Evolutionary conservation across 2,888 invertebrate genomes (phyloP).

Genomic region (Belgica antarctica): DNA sequence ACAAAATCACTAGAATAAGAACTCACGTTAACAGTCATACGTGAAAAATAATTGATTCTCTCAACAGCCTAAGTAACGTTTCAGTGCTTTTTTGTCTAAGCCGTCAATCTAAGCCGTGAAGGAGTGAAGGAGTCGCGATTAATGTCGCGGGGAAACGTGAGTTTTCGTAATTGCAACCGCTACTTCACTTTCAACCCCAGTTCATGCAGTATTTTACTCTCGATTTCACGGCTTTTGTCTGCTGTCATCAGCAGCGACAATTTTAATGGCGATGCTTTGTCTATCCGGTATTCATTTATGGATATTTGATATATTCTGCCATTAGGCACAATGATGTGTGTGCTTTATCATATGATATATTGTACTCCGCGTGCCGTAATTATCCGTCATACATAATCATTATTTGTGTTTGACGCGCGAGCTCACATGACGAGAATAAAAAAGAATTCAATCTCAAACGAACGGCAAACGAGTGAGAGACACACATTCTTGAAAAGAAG

Average conservation of each 20-base stretch:
- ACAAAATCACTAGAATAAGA: no score
- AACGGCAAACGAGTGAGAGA: neutral
- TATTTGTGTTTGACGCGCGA: conserved; percentile 10
- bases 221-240: neutral
- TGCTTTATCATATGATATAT: neutral
- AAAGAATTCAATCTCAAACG: conserved; percentile 2
- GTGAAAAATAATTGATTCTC: no score
- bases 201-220: neutral
- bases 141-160: no score
- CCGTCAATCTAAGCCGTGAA: no score
- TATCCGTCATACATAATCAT: conserved; percentile 37
- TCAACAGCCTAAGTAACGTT: no score
- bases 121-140: no score
- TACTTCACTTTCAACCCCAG: neutral
- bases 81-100: no score
- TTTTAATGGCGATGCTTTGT: neutral
- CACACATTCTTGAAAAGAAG: neutral
- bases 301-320: neutral
- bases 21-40: no score
- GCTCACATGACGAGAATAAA: conserved; percentile 33
- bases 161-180: no score
- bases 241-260: neutral
- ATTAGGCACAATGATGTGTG: neutral
- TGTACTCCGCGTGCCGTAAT: conserved; percentile 14
- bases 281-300: neutral